These are phyloP conservation scores for Heliconius hermathena DNA, from an alignment of 1,140 invertebrate species.

Conservation along the genomic window DNA sequence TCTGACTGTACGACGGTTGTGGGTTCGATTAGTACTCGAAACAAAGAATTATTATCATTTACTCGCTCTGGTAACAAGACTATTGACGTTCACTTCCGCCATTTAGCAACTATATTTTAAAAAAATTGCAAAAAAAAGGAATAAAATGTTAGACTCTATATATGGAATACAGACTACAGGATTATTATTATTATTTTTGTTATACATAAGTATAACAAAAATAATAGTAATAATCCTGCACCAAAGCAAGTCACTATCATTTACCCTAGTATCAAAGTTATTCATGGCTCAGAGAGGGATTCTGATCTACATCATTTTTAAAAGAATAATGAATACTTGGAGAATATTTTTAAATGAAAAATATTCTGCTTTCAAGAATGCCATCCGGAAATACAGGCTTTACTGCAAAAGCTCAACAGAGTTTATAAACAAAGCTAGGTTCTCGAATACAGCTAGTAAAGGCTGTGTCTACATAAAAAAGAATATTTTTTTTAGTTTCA, in stretches of 20 bases:
- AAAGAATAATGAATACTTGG: slow-evolving; percentile 27
- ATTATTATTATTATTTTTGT: too few relatives aligned
- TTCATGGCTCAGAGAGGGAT: slow-evolving; percentile 15
- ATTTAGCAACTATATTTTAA: too few relatives aligned
- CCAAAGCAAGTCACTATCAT: not conserved
- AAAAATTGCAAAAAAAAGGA: too few relatives aligned
- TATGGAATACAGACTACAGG: too few relatives aligned
- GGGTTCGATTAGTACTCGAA: too few relatives aligned
- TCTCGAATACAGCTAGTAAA: slow-evolving; percentile 37
- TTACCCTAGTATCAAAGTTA: not conserved
- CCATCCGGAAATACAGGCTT: slow-evolving; percentile 45
- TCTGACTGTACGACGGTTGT: too few relatives aligned
- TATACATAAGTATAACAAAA: too few relatives aligned
- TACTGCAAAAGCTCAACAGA: slow-evolving; percentile 34
- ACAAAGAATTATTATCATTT: too few relatives aligned
- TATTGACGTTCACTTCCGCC: too few relatives aligned
- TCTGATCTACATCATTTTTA: slow-evolving; percentile 18
- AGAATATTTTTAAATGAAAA: slow-evolving; percentile 32
- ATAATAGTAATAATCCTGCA: too few relatives aligned
- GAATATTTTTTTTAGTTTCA: not conserved
- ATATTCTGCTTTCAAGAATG: slow-evolving; percentile 24
- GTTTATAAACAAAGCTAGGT: slow-evolving; percentile 45
- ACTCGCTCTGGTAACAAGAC: too few relatives aligned
- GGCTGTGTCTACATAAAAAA: not conserved
- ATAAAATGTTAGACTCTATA: too few relatives aligned